These are phyloP conservation scores for Oriolus oriolus DNA, from an alignment of 2,113 vertebrate genomes.

Conservation along the genomic window DNA sequence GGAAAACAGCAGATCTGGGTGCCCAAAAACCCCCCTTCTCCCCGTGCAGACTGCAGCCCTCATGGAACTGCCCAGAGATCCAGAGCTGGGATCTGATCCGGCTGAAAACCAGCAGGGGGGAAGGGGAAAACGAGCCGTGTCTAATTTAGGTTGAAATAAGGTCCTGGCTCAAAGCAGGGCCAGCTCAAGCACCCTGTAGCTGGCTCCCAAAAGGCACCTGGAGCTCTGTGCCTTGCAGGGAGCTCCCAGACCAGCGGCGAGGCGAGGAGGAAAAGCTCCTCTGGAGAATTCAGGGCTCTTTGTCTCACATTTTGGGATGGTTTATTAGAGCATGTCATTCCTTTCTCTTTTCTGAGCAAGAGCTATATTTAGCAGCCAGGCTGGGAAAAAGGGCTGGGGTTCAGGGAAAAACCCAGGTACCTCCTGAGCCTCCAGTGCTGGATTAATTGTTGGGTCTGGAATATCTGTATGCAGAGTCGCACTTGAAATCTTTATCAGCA, in stretches of 20 bases:
- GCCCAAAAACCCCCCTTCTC: neutral
- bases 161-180: neutral
- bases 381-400: neutral
- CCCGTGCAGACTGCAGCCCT: neutral
- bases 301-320: neutral
- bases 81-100: neutral
- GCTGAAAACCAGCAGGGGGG: neutral
- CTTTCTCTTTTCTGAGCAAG: neutral
- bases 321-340: neutral
- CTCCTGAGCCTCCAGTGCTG: neutral
- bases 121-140: rapidly evolving
- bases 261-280: neutral
- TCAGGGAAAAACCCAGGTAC: neutral
- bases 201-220: neutral
- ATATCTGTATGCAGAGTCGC: conserved; percentile 31
- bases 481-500: conserved; percentile 29
- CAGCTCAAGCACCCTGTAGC: neutral
- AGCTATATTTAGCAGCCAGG: neutral
- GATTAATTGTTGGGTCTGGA: neutral
- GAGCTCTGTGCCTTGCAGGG: neutral
- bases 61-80: neutral
- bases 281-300: neutral
- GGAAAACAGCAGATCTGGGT: neutral
- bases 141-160: neutral
- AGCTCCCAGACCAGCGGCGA: neutral